Evolutionary conservation across 2,888 invertebrate genomes (phyloP), one percentile per base, ranked within the genome.

Genomic region (Heteromyza rotundicornis): DNA sequence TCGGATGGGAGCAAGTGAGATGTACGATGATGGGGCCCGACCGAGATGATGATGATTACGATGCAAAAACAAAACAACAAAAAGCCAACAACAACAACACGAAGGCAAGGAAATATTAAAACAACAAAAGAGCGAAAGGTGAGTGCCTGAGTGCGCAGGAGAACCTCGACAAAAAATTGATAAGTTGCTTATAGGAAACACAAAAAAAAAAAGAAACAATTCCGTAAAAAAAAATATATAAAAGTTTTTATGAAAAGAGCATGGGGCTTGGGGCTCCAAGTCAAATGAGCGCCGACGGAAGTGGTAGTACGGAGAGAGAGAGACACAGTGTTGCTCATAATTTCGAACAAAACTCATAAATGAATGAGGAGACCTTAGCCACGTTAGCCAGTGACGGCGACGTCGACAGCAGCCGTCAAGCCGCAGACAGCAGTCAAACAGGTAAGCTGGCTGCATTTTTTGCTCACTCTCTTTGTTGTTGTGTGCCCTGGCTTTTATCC

Each of bases 131-230:
- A 47, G 54, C 47, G 22, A 63, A 72, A 75, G 74, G 76, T 72
- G 72, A 76, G 73, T n/a, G n/a, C n/a, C n/a, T n/a, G n/a, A n/a
- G n/a, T n/a, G n/a, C 60, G 47, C 24, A 32, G 36, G 22, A 59
- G 17, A 44, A 40, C n/a, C n/a, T n/a, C n/a, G n/a, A n/a, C n/a
- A 44, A 56, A 57, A 50, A 20, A 59, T 65, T 20, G 32, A 60
- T 57, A 63, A 52, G 52, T 23, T 24, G 47, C 47, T 24, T 20
- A 19, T n/a, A 49, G 14, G 20, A 62, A 40, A 57, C 71, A 76
- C 74, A 64, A n/a, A 40, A 40, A 14, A n/a, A 40, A 40, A 40
- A 40, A 3, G 14, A 40, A 52, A 52, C n/a, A 16, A 22, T 14
- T 17, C 35, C 10, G 53, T 17, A 53, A 51, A 51, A 24, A 51